Conservation (phyloP, 1,140 invertebrate genomes). For the Aradophagus sp. region DNA sequence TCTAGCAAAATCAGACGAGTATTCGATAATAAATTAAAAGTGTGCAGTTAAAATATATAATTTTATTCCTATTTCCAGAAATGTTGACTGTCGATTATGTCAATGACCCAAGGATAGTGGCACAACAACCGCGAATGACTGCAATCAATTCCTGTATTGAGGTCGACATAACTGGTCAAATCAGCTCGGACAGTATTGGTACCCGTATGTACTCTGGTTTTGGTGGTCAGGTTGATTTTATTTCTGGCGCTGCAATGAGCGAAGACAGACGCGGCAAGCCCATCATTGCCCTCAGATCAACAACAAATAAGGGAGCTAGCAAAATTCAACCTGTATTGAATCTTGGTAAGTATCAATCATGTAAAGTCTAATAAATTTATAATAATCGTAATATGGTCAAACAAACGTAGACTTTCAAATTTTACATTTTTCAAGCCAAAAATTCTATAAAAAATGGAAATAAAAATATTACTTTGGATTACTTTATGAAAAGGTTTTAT, state of each 20-base stretch:
- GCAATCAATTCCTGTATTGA: constrained; percentile 98
- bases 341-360: constrained; percentile 80
- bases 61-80: constrained; percentile 77
- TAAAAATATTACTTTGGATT: too few relatives aligned
- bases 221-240: constrained; percentile 97
- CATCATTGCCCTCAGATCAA: constrained; percentile 93
- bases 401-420: too few relatives aligned
- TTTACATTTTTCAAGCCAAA: too few relatives aligned
- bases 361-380: too few relatives aligned
- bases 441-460: too few relatives aligned
- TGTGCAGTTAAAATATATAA: constrained; percentile 7
- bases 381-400: too few relatives aligned
- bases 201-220: constrained; percentile 94
- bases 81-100: constrained; percentile 92
- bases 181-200: constrained; percentile 93
- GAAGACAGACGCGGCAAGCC: constrained; percentile 92
- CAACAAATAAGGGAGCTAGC: constrained; percentile 87
- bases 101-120: constrained; percentile 87
- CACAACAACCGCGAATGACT: constrained; percentile 91
- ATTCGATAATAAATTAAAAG: too few relatives aligned
- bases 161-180: constrained; percentile 96
- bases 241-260: constrained; percentile 92
- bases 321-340: constrained; percentile 93
- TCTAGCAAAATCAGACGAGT: too few relatives aligned
- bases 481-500: not conserved